Evolutionary conservation across 2,888 invertebrate species (phyloP).

Genomic region (Drosophila greeni): DNA sequence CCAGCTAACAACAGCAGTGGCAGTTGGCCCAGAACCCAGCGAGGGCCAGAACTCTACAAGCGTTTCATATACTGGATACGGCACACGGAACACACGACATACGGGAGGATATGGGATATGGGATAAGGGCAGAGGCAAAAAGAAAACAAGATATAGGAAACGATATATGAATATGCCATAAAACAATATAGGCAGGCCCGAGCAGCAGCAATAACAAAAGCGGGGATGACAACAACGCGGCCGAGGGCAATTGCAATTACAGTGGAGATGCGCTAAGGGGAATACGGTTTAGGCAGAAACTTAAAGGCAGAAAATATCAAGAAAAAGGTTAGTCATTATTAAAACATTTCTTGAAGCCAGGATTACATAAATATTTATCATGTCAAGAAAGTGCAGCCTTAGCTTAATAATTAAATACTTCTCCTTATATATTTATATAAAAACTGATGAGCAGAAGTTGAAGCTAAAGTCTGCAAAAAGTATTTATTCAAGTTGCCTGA

Average conservation of each 20-base stretch:
- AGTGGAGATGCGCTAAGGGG: constrained; percentile 43
- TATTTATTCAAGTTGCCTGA: constrained; percentile 7
- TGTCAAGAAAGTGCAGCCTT: no score
- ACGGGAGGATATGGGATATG: neutral
- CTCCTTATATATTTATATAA: neutral
- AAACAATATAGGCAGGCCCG: constrained; percentile 63
- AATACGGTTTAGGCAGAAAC: neutral
- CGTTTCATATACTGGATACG: constrained; percentile 48
- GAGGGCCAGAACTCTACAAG: constrained; percentile 31
- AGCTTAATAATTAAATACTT: neutral
- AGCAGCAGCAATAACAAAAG: constrained; percentile 51
- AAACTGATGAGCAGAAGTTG: neutral
- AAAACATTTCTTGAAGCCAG: neutral
- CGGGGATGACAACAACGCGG: constrained; percentile 33
- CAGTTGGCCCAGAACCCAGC: constrained; percentile 49
- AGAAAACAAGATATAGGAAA: constrained; percentile 45
- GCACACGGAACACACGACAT: constrained; percentile 1
- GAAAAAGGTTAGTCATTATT: neutral
- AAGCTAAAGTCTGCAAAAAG: constrained; percentile 1
- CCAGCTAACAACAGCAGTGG: constrained; percentile 50
- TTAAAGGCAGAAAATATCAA: neutral
- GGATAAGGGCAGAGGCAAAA: constrained; percentile 11
- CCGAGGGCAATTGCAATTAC: constrained; percentile 51
- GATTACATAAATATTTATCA: neutral
- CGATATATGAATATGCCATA: constrained; percentile 73